Percentiles rank a stretch among this genome's conserved stretches.
phyloP scores from a whole-genome alignment of 2,113 vertebrate genomes.

The Arvicanthis niloticus region DNA sequence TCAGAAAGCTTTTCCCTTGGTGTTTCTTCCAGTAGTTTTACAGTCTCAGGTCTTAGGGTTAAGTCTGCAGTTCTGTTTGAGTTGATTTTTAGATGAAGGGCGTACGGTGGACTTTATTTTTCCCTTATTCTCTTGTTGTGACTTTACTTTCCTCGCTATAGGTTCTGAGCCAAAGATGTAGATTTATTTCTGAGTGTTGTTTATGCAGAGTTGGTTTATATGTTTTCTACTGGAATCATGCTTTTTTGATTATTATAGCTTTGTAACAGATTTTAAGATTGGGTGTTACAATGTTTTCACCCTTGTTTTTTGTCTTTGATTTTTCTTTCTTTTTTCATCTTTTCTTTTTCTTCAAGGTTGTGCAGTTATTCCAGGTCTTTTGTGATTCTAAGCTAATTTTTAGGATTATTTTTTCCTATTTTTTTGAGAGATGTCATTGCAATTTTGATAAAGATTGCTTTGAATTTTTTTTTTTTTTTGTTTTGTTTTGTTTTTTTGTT shows the following conservation, averaged over 20 bases:
- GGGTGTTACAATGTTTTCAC: not conserved
- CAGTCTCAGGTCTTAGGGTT: not conserved
- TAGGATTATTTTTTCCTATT: not conserved
- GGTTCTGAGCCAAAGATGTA: not conserved
- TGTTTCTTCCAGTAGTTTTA: not conserved
- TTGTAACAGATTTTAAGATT: not conserved
- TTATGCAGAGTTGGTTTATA: not conserved
- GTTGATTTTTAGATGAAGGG: not conserved
- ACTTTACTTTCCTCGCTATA: not conserved
- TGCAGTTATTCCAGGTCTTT: not conserved
- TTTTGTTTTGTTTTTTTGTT: too few relatives aligned
- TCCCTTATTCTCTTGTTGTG: not conserved
- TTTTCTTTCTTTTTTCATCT: not conserved
- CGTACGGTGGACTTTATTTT: not conserved
- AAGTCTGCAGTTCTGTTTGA: not conserved
- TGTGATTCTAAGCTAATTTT: not conserved
- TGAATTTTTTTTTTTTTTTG: not conserved
- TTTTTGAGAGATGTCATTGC: not conserved
- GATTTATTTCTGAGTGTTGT: not conserved
- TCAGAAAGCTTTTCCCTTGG: not conserved
- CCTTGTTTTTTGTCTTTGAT: not conserved
- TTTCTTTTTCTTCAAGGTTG: not conserved
- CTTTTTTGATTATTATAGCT: not conserved
- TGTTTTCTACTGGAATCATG: not conserved
- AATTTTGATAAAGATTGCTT: not conserved